These are phyloP conservation scores for Caenorhabditis sp. DNA, from an alignment of 2,888 invertebrate species.

Conservation along the genomic window DNA sequence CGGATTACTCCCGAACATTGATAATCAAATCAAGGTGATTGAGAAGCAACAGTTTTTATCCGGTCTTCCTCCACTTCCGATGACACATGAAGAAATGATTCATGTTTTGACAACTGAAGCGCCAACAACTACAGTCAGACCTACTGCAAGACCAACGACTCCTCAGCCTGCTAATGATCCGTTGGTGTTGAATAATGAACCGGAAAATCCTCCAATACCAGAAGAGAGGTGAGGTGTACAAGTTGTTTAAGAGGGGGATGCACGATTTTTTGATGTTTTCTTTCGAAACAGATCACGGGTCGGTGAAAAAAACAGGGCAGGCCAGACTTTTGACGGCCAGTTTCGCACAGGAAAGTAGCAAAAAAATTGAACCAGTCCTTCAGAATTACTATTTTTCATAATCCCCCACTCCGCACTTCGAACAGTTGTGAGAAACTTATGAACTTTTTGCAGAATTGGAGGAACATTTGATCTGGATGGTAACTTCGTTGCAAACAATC, in stretches of 20 bases:
- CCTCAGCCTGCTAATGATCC: constrained; percentile 22
- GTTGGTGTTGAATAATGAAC: constrained; percentile 20
- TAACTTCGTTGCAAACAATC: constrained; percentile 30
- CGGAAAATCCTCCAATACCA: constrained; percentile 38
- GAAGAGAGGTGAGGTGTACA: constrained; percentile 27
- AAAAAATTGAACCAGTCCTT: too few relatives aligned
- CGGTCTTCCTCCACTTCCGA: constrained; percentile 40
- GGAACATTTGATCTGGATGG: constrained; percentile 44
- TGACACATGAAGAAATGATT: constrained; percentile 46
- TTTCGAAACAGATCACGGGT: too few relatives aligned
- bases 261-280: too few relatives aligned
- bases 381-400: too few relatives aligned
- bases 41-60: constrained; percentile 32
- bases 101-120: constrained; percentile 34
- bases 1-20: constrained; percentile 19
- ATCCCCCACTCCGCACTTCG: too few relatives aligned
- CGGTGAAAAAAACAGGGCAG: too few relatives aligned
- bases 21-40: constrained; percentile 13
- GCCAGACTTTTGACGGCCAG: too few relatives aligned
- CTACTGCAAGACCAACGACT: constrained; percentile 41
- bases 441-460: constrained; percentile 19
- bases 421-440: too few relatives aligned
- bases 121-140: constrained; percentile 26
- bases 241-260: not conserved
- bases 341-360: too few relatives aligned